Base-by-base conservation (phyloP, 2,113 vertebrate species). In the Acrocephalus arundinaceus region DNA sequence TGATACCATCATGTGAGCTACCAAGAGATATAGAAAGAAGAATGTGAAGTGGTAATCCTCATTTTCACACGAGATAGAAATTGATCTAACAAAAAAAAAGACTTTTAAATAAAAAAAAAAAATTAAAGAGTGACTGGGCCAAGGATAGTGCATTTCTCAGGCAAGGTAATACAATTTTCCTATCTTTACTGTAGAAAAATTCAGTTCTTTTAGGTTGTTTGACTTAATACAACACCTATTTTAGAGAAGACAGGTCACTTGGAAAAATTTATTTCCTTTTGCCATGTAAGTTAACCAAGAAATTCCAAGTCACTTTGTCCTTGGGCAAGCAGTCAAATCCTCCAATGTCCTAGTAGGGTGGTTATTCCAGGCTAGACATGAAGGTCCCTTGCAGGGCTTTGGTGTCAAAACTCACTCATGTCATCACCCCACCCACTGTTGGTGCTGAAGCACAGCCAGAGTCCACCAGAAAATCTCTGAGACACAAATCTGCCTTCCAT, bases 371-470 rank as follows among this genome's bases (percentile, higher is more conserved):
- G 12, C 25, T 31, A 72, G 57, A 74, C 66, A 48, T 11, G 14
- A 92, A 93, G 22, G 25, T 11, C 73, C 13, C 3, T 59, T 19
- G 28, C 37, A 78, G 46, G 49, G 39, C 6, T 79, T 52, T 39
- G 20, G 24, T 78, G n/a, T 25, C 28, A 73, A 54, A 91, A 68
- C 45, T 72, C 66, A 19, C 30, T 43, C 20, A 9, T 2, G 8
- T 30, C n/a, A 23, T 28, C 15, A 37, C 24, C 20, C 10, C 48
- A 41, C 1, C 12, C 10, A 1, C 9, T 7, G 1, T 2, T 12
- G 6, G 70, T 78, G 66, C n/a, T 67, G 82, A 81, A 71, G 28
- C 17, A 28, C 52, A 57, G 23, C 28, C 35, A 58, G 41, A 43
- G 35, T 31, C 52, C 13, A 2, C 9, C 49, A 81, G 25, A 37